Conservation (phyloP, 1,140 invertebrate genomes). For the Portunus trituberculatus region DNA sequence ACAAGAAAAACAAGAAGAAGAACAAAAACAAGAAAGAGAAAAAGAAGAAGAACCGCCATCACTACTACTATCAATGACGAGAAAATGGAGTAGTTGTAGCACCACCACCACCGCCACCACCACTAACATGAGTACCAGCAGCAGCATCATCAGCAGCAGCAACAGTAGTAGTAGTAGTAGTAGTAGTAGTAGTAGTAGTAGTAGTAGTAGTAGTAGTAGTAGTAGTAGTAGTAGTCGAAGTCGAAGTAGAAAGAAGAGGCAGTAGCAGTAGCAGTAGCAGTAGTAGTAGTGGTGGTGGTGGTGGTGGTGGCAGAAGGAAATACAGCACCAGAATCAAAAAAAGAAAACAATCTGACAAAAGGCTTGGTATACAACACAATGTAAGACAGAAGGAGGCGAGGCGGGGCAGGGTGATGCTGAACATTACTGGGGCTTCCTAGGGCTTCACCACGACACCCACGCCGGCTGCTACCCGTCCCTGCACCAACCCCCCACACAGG, state of each 20-base stretch:
- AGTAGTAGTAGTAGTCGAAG: background rate
- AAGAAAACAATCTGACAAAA: background rate
- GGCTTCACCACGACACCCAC: background rate
- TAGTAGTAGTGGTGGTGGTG: constrained; percentile 22
- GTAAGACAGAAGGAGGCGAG: background rate
- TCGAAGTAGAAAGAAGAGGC: background rate
- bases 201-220: constrained; percentile 22
- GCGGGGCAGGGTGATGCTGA: background rate
- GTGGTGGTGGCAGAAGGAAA: background rate
- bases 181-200: constrained; percentile 23
- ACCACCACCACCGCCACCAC: too few relatives aligned
- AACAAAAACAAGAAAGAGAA: too few relatives aligned
- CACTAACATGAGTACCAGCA: too few relatives aligned
- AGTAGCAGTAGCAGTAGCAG: background rate
- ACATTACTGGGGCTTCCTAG: background rate
- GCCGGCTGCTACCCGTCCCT: background rate
- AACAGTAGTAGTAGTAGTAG: background rate
- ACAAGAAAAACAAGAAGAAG: too few relatives aligned
- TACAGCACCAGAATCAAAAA: too few relatives aligned
- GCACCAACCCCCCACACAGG: too few relatives aligned
- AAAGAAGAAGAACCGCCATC: too few relatives aligned
- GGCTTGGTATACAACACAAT: background rate
- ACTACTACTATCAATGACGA: too few relatives aligned
- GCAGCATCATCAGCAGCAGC: too few relatives aligned
- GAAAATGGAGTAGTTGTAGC: too few relatives aligned